A percentile compares a stretch with the other conserved stretches of the same genome.
These are phyloP conservation scores for Styela clava DNA, from an alignment of 23 tunicate species.

Conservation along the genomic window DNA sequence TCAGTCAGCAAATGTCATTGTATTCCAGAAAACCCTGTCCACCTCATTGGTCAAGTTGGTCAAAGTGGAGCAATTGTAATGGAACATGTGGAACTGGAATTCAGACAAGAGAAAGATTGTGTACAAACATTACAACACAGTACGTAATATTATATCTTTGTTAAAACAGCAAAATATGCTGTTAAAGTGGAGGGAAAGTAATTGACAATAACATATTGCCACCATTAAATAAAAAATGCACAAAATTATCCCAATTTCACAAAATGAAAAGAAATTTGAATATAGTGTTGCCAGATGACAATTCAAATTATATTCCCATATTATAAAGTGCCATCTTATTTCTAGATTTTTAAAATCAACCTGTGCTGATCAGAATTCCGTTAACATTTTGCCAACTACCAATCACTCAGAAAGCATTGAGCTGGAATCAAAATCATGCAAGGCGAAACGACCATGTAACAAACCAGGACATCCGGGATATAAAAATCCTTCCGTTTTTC, in stretches of 20 bases:
- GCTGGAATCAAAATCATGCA: not conserved
- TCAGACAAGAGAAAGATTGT: slow-evolving; percentile 33
- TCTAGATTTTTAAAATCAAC: not conserved
- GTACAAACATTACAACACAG: slow-evolving; percentile 3
- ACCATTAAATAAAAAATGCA: no score
- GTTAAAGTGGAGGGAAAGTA: no score
- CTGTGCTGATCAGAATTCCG: not conserved
- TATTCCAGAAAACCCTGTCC: no score
- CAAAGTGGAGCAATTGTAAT: slow-evolving; percentile 29
- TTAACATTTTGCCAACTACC: not conserved
- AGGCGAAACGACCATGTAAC: not conserved
- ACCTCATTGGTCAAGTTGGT: slow-evolving; percentile 20
- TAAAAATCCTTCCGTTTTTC: not conserved
- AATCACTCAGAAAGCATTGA: not conserved
- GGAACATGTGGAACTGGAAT: slow-evolving; percentile 43
- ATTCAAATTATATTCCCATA: no score
- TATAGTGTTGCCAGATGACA: no score
- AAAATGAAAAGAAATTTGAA: no score
- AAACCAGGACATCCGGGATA: not conserved
- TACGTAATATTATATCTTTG: not conserved
- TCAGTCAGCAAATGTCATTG: no score
- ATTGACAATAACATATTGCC: no score
- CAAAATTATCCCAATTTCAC: no score
- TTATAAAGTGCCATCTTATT: no score
- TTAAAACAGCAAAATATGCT: not conserved